Evolutionary conservation across 2,888 invertebrate genomes (phyloP).

Genomic region (Himalopsyche japonica): DNA sequence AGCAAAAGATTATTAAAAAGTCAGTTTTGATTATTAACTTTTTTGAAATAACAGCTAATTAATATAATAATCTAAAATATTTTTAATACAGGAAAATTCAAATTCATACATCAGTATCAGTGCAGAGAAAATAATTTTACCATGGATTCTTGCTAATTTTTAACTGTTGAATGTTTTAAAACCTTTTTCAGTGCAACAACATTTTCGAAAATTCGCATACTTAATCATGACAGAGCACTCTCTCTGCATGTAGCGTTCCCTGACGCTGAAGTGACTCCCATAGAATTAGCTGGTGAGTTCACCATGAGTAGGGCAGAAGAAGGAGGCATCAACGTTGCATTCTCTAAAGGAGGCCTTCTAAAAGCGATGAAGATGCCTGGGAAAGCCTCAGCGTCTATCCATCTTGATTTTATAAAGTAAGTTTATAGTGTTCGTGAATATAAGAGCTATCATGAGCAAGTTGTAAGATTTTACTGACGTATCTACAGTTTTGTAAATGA

Average conservation of each 20-base stretch:
- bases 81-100: too few relatives aligned
- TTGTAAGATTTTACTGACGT: too few relatives aligned
- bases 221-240: conserved; percentile 59
- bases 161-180: neutral
- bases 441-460: too few relatives aligned
- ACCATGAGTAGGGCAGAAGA: conserved; percentile 43
- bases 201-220: conserved; percentile 59
- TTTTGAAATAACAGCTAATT: too few relatives aligned
- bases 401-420: conserved; percentile 78
- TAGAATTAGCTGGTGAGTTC: conserved; percentile 46
- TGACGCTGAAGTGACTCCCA: conserved; percentile 47
- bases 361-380: conserved; percentile 67
- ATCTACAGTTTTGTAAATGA: too few relatives aligned
- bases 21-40: too few relatives aligned
- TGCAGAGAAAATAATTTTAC: too few relatives aligned
- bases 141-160: too few relatives aligned
- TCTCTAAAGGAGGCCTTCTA: conserved; percentile 69
- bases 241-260: conserved; percentile 56
- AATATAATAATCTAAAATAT: too few relatives aligned
- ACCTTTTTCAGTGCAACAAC: conserved; percentile 49
- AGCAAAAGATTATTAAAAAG: too few relatives aligned
- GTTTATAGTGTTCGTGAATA: too few relatives aligned
- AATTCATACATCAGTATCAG: too few relatives aligned
- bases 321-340: conserved; percentile 60
- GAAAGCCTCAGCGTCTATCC: conserved; percentile 64